Base-by-base conservation (phyloP, 2,888 invertebrate species). In the Nemoura dubitans region DNA sequence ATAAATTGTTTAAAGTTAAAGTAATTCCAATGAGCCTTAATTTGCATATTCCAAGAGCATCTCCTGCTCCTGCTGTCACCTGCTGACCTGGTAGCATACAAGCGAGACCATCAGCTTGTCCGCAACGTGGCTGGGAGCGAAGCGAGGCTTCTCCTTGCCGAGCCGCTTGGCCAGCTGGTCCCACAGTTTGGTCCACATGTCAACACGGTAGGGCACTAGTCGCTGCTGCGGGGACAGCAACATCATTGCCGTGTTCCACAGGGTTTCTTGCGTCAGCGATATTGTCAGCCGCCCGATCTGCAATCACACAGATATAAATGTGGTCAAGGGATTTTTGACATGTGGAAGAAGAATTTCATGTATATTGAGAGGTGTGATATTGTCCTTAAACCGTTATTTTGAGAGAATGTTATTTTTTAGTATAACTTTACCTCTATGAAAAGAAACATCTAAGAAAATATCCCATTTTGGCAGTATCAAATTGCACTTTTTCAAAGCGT, bases 171-270 rank as follows among this genome's bases (percentile, higher is more conserved):
- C 93, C 43, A 96, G 93, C 88, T 95, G 94, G 89, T 95, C 95
- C 96, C 96, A 97, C 89, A 97, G 92, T 88, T 95, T 94, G 77
- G 96, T 96, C 97, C 97, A 97, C 89, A 96, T 94, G 91, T 97
- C 97, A 88, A 95, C 94, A 85, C 95, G 93, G 91, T 96, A 97
- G 87, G 96, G 96, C n/a, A 95, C 94, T 83, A 97, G 93, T 88
- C 97, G 93, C 91, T 97, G 97, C 87, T 96, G 95, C 0, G 97
- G 97, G 1, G 97, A 96, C 86, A 97, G 92, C 84, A 97, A 92
- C 94, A 97, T 97, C 91, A 96, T 96, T 29, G 95, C 94, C 16
- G 96, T 96, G 90, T 96, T 96, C 95, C 96, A 96, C 85, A 97
- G 92, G 89, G 94, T 94, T 91, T 96, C 96, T 89, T 95, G 95